Evolutionary conservation across 2,888 invertebrate genomes (phyloP).

Genomic region (Macrostomum cliftonense): DNA sequence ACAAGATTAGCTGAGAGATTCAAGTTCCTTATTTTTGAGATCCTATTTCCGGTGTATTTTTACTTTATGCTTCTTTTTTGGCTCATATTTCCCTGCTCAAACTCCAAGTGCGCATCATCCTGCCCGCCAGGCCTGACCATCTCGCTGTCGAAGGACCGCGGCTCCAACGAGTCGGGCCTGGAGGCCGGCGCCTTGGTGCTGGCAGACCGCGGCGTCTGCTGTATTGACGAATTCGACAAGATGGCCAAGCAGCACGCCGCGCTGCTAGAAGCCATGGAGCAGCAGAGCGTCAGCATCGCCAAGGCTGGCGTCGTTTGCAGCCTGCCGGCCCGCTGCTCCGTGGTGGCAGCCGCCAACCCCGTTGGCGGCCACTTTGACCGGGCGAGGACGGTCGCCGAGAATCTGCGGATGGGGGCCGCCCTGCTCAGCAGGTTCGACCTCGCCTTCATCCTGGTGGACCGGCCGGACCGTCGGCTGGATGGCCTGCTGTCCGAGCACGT

Average conservation of each 20-base stretch:
- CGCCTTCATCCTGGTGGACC: slow-evolving; percentile 60
- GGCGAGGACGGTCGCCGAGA: slow-evolving; percentile 67
- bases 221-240: slow-evolving; percentile 88
- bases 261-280: slow-evolving; percentile 80
- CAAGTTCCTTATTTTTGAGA: too few relatives aligned
- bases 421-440: slow-evolving; percentile 72
- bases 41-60: too few relatives aligned
- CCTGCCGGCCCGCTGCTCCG: slow-evolving; percentile 60
- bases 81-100: too few relatives aligned
- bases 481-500: slow-evolving; percentile 61
- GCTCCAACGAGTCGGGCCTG: slow-evolving; percentile 51
- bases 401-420: slow-evolving; percentile 62
- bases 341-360: slow-evolving; percentile 82
- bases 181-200: slow-evolving; percentile 58
- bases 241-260: slow-evolving; percentile 58
- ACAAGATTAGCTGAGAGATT: too few relatives aligned
- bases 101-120: too few relatives aligned
- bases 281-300: slow-evolving; percentile 68
- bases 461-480: slow-evolving; percentile 61
- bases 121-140: slow-evolving; percentile 25
- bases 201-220: slow-evolving; percentile 67
- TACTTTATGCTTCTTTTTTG: too few relatives aligned
- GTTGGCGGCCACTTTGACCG: slow-evolving; percentile 68
- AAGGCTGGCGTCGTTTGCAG: slow-evolving; percentile 63
- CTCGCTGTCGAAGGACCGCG: slow-evolving; percentile 52